phyloP scores from a whole-genome alignment of 2,113 vertebrate species.

The Epinephelus lanceolatus region DNA sequence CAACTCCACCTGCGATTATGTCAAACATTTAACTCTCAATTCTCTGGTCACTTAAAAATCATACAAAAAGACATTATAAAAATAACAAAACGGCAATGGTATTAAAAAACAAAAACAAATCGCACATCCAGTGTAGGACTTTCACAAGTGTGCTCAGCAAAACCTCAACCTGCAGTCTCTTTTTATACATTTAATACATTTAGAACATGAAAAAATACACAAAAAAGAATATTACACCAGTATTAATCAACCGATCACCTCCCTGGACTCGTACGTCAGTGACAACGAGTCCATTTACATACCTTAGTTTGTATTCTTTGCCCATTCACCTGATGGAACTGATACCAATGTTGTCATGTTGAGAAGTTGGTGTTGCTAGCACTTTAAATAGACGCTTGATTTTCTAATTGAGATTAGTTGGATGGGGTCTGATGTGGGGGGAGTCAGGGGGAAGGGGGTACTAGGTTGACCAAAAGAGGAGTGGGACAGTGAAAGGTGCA shows the following conservation, averaged over 20 bases:
- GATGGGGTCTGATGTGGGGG: conserved; percentile 70
- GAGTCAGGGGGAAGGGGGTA: conserved; percentile 3
- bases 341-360: conserved; percentile 65
- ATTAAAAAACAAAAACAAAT: conserved; percentile 53
- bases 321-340: conserved; percentile 70
- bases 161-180: conserved; percentile 79
- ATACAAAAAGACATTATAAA: conserved; percentile 71
- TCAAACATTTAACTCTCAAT: conserved; percentile 60
- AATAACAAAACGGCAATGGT: conserved; percentile 68
- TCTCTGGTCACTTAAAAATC: conserved; percentile 69
- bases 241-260: conserved; percentile 75
- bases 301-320: conserved; percentile 69
- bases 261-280: conserved; percentile 45
- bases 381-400: conserved; percentile 65
- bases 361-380: conserved; percentile 64
- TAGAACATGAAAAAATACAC: conserved; percentile 79
- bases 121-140: conserved; percentile 88
- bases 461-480: conserved; percentile 25
- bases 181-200: conserved; percentile 85
- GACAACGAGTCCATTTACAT: conserved; percentile 63
- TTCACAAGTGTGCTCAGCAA: conserved; percentile 84
- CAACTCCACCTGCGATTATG: conserved; percentile 59
- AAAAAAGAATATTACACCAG: conserved; percentile 79
- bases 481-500: conserved; percentile 48
- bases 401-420: conserved; percentile 72